Percentiles rank a stretch among this genome's conserved stretches.
Evolutionary conservation across 2,888 invertebrate species (phyloP).

Genomic region (Campoplex capitator): DNA sequence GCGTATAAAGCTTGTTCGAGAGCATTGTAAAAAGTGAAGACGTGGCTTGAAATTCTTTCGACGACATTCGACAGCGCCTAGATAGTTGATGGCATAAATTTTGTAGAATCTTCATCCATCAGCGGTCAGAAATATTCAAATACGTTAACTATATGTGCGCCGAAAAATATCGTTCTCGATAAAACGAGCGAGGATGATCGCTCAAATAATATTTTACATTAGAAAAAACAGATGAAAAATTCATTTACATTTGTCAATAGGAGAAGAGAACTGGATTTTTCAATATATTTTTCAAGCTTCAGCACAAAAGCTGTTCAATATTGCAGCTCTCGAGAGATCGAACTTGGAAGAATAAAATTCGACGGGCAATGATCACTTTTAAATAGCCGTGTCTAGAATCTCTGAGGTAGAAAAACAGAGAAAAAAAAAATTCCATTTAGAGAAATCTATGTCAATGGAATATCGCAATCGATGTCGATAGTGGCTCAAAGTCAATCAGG

Average conservation of each 20-base stretch:
- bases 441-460: background rate
- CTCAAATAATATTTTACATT: background rate
- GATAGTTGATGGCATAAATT: background rate
- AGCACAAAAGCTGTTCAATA: background rate
- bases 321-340: background rate
- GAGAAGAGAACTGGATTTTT: background rate
- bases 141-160: background rate
- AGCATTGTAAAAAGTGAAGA: background rate
- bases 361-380: background rate
- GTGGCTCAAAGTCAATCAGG: conserved; percentile 12
- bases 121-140: background rate
- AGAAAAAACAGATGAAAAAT: background rate
- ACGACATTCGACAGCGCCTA: background rate
- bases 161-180: background rate
- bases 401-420: background rate
- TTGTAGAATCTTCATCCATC: background rate
- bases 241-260: background rate
- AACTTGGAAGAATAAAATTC: background rate
- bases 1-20: background rate
- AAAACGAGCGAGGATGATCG: background rate
- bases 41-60: background rate
- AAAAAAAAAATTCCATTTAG: background rate
- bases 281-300: background rate
- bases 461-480: background rate
- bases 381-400: background rate